phyloP scores from a whole-genome alignment of 2,113 vertebrate species.

The Empidonax traillii region DNA sequence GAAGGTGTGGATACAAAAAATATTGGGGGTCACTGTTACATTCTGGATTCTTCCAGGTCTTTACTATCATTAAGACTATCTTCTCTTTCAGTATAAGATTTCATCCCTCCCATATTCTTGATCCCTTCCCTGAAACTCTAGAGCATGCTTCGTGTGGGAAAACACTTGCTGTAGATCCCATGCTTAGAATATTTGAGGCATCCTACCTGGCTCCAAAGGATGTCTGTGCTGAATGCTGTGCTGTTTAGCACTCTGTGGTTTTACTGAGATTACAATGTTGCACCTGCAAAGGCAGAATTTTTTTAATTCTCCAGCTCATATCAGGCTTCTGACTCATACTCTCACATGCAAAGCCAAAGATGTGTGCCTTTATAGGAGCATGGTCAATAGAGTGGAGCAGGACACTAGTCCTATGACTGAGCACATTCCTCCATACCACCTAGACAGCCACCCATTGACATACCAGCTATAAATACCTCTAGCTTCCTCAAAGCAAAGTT shows the following conservation, averaged over 20 bases:
- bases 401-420: not conserved
- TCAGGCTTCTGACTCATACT: not conserved
- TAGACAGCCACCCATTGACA: not conserved
- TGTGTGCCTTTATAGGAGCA: not conserved
- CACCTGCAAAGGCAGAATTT: not conserved
- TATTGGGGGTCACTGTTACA: not conserved
- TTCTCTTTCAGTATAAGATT: not conserved
- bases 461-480: not conserved
- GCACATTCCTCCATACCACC: not conserved
- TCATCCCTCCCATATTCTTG: not conserved
- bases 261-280: not conserved
- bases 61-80: not conserved
- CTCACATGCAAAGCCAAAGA: not conserved
- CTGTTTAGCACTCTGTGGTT: not conserved
- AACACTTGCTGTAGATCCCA: not conserved
- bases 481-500: not conserved
- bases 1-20: not conserved
- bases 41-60: not conserved
- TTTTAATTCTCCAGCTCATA: not conserved
- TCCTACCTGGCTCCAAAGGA: not conserved
- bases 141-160: not conserved
- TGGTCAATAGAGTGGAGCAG: not conserved
- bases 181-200: not conserved
- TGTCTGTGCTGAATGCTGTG: not conserved
- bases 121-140: not conserved